Base-by-base conservation (phyloP, 2,888 invertebrate genomes). In the Hartigia nigra region DNA sequence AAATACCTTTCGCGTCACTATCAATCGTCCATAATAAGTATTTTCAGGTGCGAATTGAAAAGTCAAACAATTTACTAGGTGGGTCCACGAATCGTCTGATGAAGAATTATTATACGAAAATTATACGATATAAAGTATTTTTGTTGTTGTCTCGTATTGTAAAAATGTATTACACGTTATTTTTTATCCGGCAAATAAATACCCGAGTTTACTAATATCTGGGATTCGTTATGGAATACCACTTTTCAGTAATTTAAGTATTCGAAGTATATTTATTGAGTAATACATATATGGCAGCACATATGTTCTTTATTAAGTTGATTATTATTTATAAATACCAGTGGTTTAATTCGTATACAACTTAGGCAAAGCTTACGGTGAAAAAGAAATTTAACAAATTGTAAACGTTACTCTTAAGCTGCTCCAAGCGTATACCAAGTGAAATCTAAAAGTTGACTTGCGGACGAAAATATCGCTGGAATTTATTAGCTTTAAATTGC, bases 401-500 rank as follows among this genome's bases (percentile, higher is more conserved):
- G 55, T 23, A 55, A 23, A 55, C 55, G 55, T 55, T 55, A 55
- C 23, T 23, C 23, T 23, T 23, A 55, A 23, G 55, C 55, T 55
- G 23, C 23, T 55, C 9, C 5, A 23, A 55, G 5, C 23, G 2
- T 55, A 55, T 55, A 9, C 5, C 23, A 55, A 55, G 55, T 23
- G 72, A 32, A 77, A 32, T 88, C 92, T 95, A 97, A 91, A 95
- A 96, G 88, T 95, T 95, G 81, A 97, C 95, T 94, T 97, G 97
- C 79, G 93, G 93, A 84, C 97, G 94, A 92, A 95, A 97, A 92
- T 97, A 95, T 83, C 93, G 94, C 91, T 97, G 97, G 83, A 97
- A 92, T 91, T 97, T 96, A 90, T 98, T 98, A 4, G 94, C 95
- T 89, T 95, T 96, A 75, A 96, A 91, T n/a, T 96, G 96, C 75